phyloP scores from a whole-genome alignment of 2,888 invertebrate species.

The Callyntrura sp. region DNA sequence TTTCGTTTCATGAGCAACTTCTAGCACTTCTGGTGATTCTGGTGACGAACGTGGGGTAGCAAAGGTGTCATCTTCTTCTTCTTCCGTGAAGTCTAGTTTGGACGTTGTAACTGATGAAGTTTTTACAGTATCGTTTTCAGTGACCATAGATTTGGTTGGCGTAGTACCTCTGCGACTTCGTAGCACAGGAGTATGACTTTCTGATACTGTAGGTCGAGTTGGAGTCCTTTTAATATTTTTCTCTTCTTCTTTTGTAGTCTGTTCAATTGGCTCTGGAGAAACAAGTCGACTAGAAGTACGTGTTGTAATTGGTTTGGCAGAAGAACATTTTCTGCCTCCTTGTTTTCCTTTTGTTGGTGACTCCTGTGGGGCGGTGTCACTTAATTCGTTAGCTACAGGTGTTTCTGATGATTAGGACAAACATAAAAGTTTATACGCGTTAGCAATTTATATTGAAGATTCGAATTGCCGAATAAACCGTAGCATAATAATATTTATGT shows the following conservation, averaged over 20 bases:
- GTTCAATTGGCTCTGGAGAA: constrained; percentile 53
- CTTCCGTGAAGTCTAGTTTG: constrained; percentile 4
- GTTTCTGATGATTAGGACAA: not conserved
- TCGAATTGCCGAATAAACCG: not conserved
- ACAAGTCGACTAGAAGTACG: constrained; percentile 52
- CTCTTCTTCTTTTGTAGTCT: constrained; percentile 26
- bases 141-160: constrained; percentile 50
- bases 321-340: not conserved
- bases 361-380: not conserved
- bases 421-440: not conserved
- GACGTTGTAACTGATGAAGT: not conserved
- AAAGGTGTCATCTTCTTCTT: constrained; percentile 35
- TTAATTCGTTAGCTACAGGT: not conserved
- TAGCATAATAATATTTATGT: not conserved
- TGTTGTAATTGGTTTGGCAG: constrained; percentile 5
- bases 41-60: constrained; percentile 60
- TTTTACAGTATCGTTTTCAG: constrained; percentile 39
- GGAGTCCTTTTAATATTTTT: constrained; percentile 29
- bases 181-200: constrained; percentile 36
- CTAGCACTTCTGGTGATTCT: constrained; percentile 18
- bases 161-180: constrained; percentile 64
- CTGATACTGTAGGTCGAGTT: constrained; percentile 33
- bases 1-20: constrained; percentile 35
- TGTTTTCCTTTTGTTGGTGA: constrained; percentile 20
- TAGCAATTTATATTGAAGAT: not conserved